These are phyloP conservation scores for Cheilosia soror DNA, from an alignment of 2,888 invertebrate species.

Conservation along the genomic window DNA sequence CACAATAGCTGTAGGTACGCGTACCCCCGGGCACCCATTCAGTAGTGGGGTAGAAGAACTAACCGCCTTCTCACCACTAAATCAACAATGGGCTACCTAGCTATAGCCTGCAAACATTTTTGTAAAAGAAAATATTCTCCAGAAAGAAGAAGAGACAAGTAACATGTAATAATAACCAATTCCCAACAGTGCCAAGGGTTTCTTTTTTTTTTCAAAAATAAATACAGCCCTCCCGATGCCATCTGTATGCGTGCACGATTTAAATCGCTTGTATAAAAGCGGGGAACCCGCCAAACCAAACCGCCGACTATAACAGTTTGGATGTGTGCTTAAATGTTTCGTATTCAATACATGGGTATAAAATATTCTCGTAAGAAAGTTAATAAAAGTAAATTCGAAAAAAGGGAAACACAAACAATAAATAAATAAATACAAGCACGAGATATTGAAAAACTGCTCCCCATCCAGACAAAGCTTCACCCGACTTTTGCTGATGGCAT, in stretches of 20 bases:
- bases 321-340: background rate
- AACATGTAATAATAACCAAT: conserved; percentile 1
- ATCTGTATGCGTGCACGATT: background rate
- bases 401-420: conserved; percentile 11
- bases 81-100: conserved; percentile 10
- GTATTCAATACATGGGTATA: background rate
- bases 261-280: background rate
- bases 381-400: conserved; percentile 11
- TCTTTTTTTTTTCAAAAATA: background rate
- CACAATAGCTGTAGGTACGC: background rate
- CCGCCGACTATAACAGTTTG: background rate
- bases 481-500: background rate
- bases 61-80: conserved; percentile 19
- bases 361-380: conserved; percentile 21
- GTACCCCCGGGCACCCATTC: background rate
- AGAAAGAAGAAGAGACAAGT: conserved; percentile 11
- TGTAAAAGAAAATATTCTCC: conserved; percentile 17
- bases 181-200: background rate
- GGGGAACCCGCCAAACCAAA: background rate
- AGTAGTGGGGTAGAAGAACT: background rate
- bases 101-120: conserved; percentile 10
- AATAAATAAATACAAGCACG: conserved; percentile 35
- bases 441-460: background rate
- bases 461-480: conserved; percentile 3
- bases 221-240: background rate